These are phyloP conservation scores for Rhombomys opimus DNA, from an alignment of 2,113 vertebrate species.

Conservation along the genomic window DNA sequence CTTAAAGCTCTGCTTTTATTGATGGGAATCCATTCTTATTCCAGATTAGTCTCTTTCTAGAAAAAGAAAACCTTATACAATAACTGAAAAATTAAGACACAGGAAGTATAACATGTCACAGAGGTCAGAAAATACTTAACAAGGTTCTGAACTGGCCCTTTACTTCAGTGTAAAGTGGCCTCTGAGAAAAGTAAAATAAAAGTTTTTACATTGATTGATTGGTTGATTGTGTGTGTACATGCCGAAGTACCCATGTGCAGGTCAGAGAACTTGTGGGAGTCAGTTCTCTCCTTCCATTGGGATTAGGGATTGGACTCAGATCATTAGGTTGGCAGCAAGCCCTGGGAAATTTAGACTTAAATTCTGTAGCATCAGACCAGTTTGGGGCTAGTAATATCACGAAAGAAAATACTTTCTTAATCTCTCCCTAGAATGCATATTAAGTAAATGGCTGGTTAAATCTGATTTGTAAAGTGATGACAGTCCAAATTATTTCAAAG, in stretches of 20 bases:
- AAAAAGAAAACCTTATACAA: constrained; percentile 77
- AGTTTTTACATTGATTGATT: background rate
- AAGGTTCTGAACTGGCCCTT: constrained; percentile 36
- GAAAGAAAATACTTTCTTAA: constrained; percentile 49
- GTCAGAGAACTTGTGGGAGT: background rate
- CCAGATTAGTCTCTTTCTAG: constrained; percentile 80
- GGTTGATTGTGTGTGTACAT: too few relatives aligned
- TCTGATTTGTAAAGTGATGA: background rate
- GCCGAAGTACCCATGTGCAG: background rate
- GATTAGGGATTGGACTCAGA: background rate
- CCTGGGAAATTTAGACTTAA: background rate
- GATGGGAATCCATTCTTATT: constrained; percentile 84
- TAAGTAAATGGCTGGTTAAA: constrained; percentile 39
- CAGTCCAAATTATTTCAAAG: constrained; percentile 34
- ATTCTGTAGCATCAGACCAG: constrained; percentile 52
- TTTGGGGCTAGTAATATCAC: constrained; percentile 46
- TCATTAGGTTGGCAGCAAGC: background rate
- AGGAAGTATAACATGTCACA: constrained; percentile 47
- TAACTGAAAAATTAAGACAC: constrained; percentile 68
- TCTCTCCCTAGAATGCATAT: constrained; percentile 20
- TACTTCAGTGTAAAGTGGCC: background rate
- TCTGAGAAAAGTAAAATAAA: constrained; percentile 38
- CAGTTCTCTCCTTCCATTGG: background rate
- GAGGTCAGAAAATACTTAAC: background rate
- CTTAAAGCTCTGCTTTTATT: constrained; percentile 79